Base-by-base conservation (phyloP, 2,888 invertebrate genomes). In the Orthosia gracilis region DNA sequence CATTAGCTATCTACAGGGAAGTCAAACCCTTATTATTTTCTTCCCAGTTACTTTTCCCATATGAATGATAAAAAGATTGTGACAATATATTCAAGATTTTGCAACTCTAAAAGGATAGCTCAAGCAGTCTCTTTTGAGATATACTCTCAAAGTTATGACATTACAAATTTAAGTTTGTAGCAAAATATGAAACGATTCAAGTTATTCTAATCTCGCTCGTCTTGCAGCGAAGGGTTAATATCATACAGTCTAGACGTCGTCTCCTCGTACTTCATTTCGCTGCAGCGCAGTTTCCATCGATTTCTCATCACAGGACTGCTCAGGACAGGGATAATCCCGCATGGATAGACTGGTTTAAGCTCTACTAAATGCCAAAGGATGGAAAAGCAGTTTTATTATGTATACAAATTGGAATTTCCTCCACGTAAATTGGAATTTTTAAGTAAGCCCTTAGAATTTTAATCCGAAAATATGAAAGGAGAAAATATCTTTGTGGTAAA, bases 221-320 rank as follows among this genome's bases (percentile, higher is more conserved):
- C 67, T 69, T 47, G 62, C 55, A 74, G 50, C 64, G 64, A 61
- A 66, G 73, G 62, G 66, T 76, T 80, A 75, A 77, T 74, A 71
- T 64, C 23, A 78, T 83, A 65, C 67, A 73, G 86, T 88, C 84
- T 87, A 83, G 82, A 79, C 74, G 54, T 59, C 47, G 61, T 73
- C 75, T 75, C 11, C 71, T 62, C 65, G 31, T 79, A 65, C 59
- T 76, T 83, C 75, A 85, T 81, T 76, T 76, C 55, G 57, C 64
- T 78, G 70, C 72, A 80, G 74, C 66, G 68, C 71, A 31, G n/a
- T 75, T 63, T 79, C 73, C 75, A 88, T 84, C 80, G 80, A 88
- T 86, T 80, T 84, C 77, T 84, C 84, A 80, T 81, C 81, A 84
- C 81, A 78, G 65, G 73, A 73, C 73, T 82, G 75, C 76, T 82